These are phyloP conservation scores for Bungarus multicinctus DNA, from an alignment of 2,113 vertebrate species.

Conservation along the genomic window DNA sequence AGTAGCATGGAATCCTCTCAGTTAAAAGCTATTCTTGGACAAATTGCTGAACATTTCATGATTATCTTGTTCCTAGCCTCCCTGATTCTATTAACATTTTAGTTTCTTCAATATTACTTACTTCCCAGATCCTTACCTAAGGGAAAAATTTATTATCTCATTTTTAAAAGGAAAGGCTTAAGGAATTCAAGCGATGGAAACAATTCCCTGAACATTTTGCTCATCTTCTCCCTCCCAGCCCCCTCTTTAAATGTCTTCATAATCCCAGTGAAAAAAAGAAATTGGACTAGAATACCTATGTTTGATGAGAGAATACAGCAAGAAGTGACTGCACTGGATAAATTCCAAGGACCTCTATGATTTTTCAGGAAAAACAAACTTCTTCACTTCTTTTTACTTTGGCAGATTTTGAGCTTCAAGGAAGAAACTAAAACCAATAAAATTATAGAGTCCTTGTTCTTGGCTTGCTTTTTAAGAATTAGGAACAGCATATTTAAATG, in stretches of 20 bases:
- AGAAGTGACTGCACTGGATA: conserved; percentile 40
- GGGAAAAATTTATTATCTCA: conserved; percentile 8
- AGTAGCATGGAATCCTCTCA: background rate
- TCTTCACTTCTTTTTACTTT: conserved; percentile 5
- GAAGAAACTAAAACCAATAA: background rate
- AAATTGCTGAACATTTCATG: background rate
- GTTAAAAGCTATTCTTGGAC: background rate
- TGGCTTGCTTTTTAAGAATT: background rate
- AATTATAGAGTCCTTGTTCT: background rate
- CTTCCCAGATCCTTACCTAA: conserved; percentile 1
- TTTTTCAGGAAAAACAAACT: conserved; percentile 31
- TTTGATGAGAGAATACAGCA: background rate
- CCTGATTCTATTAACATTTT: background rate
- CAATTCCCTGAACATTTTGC: background rate
- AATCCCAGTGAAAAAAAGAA: conserved; percentile 30
- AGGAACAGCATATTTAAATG: background rate
- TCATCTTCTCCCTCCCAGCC: background rate
- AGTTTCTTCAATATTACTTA: background rate
- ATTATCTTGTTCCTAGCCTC: background rate
- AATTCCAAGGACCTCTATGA: conserved; percentile 39
- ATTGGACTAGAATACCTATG: conserved; percentile 33
- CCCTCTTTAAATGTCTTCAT: conserved; percentile 39
- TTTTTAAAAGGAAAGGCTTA: background rate
- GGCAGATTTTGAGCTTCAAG: background rate
- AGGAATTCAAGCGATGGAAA: conserved; percentile 8